phyloP scores from a whole-genome alignment of 2,113 vertebrate species.

The Panthera tigris region DNA sequence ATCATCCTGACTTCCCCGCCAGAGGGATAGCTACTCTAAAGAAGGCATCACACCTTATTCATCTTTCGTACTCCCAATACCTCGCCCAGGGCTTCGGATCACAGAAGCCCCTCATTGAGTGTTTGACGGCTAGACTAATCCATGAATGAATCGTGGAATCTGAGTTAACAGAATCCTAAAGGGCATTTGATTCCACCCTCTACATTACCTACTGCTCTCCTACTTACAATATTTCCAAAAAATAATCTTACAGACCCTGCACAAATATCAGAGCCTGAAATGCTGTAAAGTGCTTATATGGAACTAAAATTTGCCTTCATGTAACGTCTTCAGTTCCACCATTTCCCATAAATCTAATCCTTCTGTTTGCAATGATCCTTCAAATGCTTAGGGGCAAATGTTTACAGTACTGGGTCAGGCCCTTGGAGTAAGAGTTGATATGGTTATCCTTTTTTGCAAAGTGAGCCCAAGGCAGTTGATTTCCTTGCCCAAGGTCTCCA shows the following conservation, averaged over 20 bases:
- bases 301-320: background rate
- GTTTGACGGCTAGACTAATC: background rate
- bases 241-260: background rate
- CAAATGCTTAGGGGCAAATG: background rate
- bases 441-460: background rate
- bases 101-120: background rate
- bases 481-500: background rate
- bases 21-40: background rate
- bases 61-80: background rate
- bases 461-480: background rate
- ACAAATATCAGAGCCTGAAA: background rate
- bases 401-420: background rate
- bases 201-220: background rate
- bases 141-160: background rate
- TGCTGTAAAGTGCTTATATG: background rate
- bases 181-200: background rate
- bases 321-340: background rate
- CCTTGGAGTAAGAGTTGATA: background rate
- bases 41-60: background rate
- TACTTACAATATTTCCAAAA: background rate
- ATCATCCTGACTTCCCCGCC: background rate
- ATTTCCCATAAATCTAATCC: background rate
- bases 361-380: background rate
- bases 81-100: background rate
- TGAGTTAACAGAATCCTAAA: background rate